phyloP scores from a whole-genome alignment of 2,888 invertebrate genomes.

The Phortica okadai region DNA sequence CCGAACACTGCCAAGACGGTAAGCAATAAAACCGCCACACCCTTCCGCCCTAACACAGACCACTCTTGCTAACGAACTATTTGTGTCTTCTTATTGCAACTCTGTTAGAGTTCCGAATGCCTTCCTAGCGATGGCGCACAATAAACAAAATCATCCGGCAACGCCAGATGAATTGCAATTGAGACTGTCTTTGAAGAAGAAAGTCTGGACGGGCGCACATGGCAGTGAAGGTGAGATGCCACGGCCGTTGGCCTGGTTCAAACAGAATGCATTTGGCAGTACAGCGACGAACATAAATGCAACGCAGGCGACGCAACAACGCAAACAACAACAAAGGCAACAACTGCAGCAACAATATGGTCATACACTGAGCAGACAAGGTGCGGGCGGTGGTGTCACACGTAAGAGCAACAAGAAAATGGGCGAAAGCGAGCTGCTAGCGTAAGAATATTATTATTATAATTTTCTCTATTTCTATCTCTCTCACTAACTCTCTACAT shows the following conservation, averaged over 20 bases:
- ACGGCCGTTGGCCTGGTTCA: slow-evolving; percentile 83
- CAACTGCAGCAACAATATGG: slow-evolving; percentile 79
- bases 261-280: slow-evolving; percentile 77
- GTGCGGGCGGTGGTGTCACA: background rate
- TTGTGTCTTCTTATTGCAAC: background rate
- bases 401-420: slow-evolving; percentile 46
- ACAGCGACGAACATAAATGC: slow-evolving; percentile 22
- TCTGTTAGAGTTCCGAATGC: slow-evolving; percentile 52
- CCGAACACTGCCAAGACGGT: slow-evolving; percentile 52
- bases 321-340: slow-evolving; percentile 25
- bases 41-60: background rate
- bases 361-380: slow-evolving; percentile 49
- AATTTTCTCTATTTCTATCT: background rate
- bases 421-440: slow-evolving; percentile 59
- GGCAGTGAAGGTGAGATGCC: slow-evolving; percentile 48
- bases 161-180: slow-evolving; percentile 78
- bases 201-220: slow-evolving; percentile 84
- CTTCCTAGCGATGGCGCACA: slow-evolving; percentile 43
- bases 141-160: slow-evolving; percentile 29
- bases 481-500: slow-evolving; percentile 15
- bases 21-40: background rate
- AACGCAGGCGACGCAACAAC: slow-evolving; percentile 32
- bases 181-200: slow-evolving; percentile 83
- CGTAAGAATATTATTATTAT: slow-evolving; percentile 43
- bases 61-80: background rate